Evolutionary conservation across 2,888 invertebrate genomes (phyloP).

Genomic region (Diloba caeruleocephala): DNA sequence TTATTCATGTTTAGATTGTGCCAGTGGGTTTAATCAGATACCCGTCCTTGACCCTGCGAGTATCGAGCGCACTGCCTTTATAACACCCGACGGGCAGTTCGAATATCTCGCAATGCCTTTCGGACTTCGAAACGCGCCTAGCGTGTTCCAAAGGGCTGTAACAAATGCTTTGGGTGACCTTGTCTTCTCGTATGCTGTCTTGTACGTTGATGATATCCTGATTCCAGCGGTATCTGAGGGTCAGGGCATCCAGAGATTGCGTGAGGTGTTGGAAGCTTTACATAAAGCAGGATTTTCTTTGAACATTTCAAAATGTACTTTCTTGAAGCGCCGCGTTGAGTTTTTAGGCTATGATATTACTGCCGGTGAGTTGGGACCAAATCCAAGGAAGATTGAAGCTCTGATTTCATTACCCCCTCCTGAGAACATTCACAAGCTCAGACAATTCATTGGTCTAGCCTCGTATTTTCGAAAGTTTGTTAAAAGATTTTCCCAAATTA

Average conservation of each 20-base stretch:
- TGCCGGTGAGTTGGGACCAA: constrained; percentile 43
- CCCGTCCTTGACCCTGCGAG: neutral
- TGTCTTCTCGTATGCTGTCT: constrained; percentile 16
- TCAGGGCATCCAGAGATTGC: constrained; percentile 24
- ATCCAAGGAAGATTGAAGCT: constrained; percentile 43
- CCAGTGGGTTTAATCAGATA: constrained; percentile 8
- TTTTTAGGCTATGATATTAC: constrained; percentile 43
- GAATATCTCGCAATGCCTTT: too few species aligned
- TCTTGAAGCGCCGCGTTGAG: constrained; percentile 36
- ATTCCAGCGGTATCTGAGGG: constrained; percentile 14
- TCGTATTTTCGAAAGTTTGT: constrained; percentile 49
- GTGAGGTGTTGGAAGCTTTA: constrained; percentile 9
- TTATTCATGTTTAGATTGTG: constrained; percentile 2
- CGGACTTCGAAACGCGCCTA: constrained; percentile 25
- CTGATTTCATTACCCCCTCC: constrained; percentile 36
- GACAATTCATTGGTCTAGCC: constrained; percentile 51
- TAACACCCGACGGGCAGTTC: constrained; percentile 11
- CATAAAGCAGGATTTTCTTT: constrained; percentile 42
- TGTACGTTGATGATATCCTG: constrained; percentile 45
- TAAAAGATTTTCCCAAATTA: constrained; percentile 8
- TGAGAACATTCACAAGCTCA: constrained; percentile 24
- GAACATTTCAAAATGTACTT: constrained; percentile 47
- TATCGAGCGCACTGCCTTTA: constrained; percentile 11
- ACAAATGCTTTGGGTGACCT: constrained; percentile 39
- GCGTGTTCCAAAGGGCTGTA: constrained; percentile 38